These are phyloP conservation scores for Ophion ellenae DNA, from an alignment of 2,888 invertebrate genomes.

Conservation along the genomic window DNA sequence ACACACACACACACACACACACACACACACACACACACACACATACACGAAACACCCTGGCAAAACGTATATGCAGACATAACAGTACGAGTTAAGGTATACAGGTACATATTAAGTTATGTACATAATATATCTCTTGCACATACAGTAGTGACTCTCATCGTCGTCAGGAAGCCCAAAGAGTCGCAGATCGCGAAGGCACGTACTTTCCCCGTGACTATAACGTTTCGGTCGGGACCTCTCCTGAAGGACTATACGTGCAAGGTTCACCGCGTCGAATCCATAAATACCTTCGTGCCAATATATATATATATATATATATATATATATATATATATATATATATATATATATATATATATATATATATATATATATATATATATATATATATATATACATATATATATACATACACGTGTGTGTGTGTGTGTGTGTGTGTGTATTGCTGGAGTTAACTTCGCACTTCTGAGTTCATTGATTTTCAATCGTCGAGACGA, in stretches of 20 bases:
- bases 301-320: constrained; percentile 11
- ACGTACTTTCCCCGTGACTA: constrained; percentile 49
- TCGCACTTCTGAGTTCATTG: constrained; percentile 75
- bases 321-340: constrained; percentile 4
- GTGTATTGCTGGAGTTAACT: constrained; percentile 55
- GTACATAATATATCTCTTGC: constrained; percentile 9
- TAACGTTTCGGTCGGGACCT: constrained; percentile 23
- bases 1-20: too few species aligned
- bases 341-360: neutral
- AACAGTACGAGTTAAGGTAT: neutral
- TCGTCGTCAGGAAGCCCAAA: constrained; percentile 32
- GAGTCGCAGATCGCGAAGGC: constrained; percentile 42
- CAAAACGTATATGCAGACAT: neutral
- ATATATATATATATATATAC: constrained; percentile 8
- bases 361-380: constrained; percentile 7
- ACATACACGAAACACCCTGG: neutral
- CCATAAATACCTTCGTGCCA: constrained; percentile 60
- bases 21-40: too few species aligned
- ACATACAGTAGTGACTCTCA: constrained; percentile 45
- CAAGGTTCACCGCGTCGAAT: constrained; percentile 63
- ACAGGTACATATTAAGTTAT: neutral
- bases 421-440: too few species aligned
- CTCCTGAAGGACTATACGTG: constrained; percentile 35
- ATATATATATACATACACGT: neutral
- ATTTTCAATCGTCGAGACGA: constrained; percentile 73